phyloP scores from a whole-genome alignment of 2,888 invertebrate species.

The Tanypteryx hageni region DNA sequence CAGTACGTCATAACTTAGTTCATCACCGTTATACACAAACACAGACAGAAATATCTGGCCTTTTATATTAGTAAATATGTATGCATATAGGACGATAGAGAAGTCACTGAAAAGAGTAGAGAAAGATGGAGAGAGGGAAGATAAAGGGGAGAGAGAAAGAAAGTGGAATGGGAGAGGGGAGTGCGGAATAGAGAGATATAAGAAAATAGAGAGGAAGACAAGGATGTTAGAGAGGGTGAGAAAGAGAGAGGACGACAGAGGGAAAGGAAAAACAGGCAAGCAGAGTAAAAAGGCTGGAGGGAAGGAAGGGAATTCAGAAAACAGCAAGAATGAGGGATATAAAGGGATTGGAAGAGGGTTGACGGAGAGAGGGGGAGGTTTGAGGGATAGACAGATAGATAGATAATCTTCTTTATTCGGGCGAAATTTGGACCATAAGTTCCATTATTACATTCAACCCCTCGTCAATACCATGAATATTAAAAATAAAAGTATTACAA shows the following conservation, averaged over 20 bases:
- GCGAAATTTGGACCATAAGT: no score
- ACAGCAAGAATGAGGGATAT: background rate
- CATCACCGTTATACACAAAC: no score
- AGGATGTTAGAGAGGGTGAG: background rate
- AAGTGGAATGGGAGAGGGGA: background rate
- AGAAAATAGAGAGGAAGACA: background rate
- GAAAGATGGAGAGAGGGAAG: background rate
- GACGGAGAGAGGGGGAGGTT: background rate
- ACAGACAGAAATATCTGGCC: no score
- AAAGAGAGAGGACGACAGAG: background rate
- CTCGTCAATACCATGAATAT: background rate
- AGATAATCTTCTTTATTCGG: no score
- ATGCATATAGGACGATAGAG: no score
- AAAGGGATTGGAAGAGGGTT: background rate
- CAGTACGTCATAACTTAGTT: no score
- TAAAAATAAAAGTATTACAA: no score
- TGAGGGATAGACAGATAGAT: background rate
- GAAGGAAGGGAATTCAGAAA: background rate
- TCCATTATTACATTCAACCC: no score
- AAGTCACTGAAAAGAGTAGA: no score
- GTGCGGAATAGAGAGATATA: background rate
- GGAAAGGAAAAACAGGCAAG: background rate
- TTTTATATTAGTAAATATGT: no score
- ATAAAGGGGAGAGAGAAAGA: background rate
- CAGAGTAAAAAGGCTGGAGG: background rate